phyloP scores from a whole-genome alignment of 2,888 invertebrate genomes.

The Tipula helvola region DNA sequence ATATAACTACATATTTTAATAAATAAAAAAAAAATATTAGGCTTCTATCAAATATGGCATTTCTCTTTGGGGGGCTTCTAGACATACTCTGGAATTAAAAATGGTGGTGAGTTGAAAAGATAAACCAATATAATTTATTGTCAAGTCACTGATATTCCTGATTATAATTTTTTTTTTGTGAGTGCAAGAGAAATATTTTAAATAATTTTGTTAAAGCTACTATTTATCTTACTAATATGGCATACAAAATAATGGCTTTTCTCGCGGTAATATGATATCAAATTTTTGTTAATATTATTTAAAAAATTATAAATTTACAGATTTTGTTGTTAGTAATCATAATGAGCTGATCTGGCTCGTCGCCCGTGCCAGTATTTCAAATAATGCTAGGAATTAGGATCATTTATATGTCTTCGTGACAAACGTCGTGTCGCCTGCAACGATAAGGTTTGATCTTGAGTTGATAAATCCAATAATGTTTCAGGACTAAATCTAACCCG shows the following conservation, averaged over 20 bases:
- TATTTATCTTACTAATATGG: neutral
- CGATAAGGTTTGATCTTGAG: slow-evolving; percentile 39
- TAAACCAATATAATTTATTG: neutral
- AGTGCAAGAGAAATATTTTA: neutral
- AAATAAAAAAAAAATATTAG: neutral
- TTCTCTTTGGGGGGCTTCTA: neutral
- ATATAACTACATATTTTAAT: neutral
- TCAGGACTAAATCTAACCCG: slow-evolving; percentile 70
- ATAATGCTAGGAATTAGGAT: slow-evolving; percentile 33
- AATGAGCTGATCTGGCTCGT: slow-evolving; percentile 33
- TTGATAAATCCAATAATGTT: slow-evolving; percentile 49
- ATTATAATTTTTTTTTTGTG: neutral
- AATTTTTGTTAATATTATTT: neutral
- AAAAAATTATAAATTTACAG: neutral
- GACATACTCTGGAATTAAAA: neutral
- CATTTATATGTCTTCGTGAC: slow-evolving; percentile 25
- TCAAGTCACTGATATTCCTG: neutral
- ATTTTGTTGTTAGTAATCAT: slow-evolving; percentile 30
- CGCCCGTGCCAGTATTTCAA: slow-evolving; percentile 32
- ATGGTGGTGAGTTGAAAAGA: neutral
- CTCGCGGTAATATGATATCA: neutral
- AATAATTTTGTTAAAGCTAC: neutral
- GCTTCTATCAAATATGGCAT: neutral
- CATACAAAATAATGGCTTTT: neutral
- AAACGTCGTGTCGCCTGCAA: slow-evolving; percentile 31